phyloP scores from a whole-genome alignment of 2,888 invertebrate genomes.

The Incurvaria masculella region DNA sequence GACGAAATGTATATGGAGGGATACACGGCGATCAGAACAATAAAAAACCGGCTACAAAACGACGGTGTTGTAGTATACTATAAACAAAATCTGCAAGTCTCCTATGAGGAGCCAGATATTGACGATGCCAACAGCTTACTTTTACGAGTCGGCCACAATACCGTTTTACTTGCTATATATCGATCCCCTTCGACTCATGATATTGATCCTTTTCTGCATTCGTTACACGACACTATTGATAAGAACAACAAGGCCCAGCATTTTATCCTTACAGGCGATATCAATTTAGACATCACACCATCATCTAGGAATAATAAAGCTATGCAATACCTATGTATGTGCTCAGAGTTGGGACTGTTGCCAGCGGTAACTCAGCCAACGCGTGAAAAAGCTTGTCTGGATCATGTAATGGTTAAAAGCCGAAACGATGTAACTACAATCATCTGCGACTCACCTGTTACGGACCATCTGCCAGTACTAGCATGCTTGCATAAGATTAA shows the following conservation, averaged over 20 bases:
- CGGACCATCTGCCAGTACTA: too few species aligned
- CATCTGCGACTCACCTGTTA: too few species aligned
- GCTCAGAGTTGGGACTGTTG: too few species aligned
- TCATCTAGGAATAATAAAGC: not conserved
- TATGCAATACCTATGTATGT: not conserved
- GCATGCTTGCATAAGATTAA: too few species aligned
- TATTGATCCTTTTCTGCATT: not conserved
- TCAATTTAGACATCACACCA: not conserved
- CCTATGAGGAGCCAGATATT: not conserved
- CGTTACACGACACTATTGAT: not conserved
- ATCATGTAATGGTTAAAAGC: too few species aligned
- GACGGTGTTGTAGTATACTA: not conserved
- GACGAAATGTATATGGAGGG: not conserved
- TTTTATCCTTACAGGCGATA: not conserved
- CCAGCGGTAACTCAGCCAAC: too few species aligned
- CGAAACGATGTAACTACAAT: too few species aligned
- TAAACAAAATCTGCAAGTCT: not conserved
- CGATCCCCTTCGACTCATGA: not conserved
- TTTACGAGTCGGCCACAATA: not conserved
- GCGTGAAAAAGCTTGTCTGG: too few species aligned
- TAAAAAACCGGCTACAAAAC: not conserved
- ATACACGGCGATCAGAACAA: not conserved
- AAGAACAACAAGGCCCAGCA: not conserved
- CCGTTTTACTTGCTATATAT: not conserved
- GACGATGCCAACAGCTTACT: not conserved